Percentiles rank a stretch among this genome's conserved stretches.
Evolutionary conservation across 1,140 invertebrate genomes (phyloP).

Genomic region (Araneus ventricosus): DNA sequence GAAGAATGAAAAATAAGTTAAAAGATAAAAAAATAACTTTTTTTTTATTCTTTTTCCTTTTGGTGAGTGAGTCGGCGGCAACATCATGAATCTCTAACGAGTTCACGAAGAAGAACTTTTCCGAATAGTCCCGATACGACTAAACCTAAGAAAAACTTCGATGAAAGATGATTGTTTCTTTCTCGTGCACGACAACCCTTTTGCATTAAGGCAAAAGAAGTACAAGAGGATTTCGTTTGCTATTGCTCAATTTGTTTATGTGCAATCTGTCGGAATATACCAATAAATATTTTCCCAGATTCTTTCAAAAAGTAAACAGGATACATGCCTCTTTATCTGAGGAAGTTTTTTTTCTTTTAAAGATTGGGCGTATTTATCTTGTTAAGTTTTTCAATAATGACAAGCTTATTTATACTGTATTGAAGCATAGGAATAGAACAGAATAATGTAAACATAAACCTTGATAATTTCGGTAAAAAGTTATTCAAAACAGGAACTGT

Average conservation of each 20-base stretch:
- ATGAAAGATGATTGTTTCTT: neutral
- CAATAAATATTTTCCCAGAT: neutral
- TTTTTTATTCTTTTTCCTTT: neutral
- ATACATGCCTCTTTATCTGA: neutral
- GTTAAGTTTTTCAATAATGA: too few species aligned
- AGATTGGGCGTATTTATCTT: too few species aligned
- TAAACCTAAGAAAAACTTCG: neutral
- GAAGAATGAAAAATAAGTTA: constrained; percentile 9
- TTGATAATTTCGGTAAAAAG: too few species aligned
- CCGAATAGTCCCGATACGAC: neutral
- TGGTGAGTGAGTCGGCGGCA: neutral
- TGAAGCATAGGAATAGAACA: too few species aligned
- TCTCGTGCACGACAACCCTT: neutral
- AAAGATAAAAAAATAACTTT: neutral
- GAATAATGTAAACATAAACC: too few species aligned
- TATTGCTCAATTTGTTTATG: neutral
- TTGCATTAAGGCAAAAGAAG: too few species aligned
- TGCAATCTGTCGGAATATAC: neutral
- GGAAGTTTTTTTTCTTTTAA: neutral
- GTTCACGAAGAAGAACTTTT: neutral
- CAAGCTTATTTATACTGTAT: too few species aligned
- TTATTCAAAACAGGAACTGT: too few species aligned
- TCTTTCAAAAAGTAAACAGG: neutral
- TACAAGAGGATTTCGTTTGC: neutral
- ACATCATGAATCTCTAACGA: constrained; percentile 28